A percentile compares a stretch with the other conserved stretches of the same genome.
These are phyloP conservation scores for Anthoscopus minutus DNA, from an alignment of 2,113 vertebrate species.

Conservation along the genomic window DNA sequence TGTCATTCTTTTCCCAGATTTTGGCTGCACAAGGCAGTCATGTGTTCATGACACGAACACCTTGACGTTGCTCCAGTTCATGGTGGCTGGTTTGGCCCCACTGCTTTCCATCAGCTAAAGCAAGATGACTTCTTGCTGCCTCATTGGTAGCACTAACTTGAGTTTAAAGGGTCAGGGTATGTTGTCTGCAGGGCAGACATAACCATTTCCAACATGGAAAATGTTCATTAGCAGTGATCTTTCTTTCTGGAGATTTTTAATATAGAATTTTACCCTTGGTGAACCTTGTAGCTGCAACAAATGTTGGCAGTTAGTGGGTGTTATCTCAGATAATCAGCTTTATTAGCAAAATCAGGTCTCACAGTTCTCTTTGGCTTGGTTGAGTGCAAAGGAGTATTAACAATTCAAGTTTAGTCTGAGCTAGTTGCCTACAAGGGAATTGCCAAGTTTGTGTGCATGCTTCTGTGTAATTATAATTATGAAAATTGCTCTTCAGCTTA, in stretches of 20 bases:
- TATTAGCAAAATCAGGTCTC: constrained; percentile 53
- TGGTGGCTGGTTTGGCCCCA: background rate
- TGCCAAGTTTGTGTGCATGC: constrained; percentile 59
- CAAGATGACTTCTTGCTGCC: background rate
- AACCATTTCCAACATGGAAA: background rate
- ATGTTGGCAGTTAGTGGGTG: constrained; percentile 7
- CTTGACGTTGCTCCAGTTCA: background rate
- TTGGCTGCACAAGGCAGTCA: background rate
- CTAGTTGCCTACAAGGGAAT: background rate
- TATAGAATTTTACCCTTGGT: constrained; percentile 45
- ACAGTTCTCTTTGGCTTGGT: constrained; percentile 18
- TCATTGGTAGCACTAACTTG: background rate
- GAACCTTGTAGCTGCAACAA: constrained; percentile 48
- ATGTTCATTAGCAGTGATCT: background rate
- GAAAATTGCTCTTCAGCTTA: constrained; percentile 52
- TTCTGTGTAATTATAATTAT: constrained; percentile 67
- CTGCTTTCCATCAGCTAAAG: background rate
- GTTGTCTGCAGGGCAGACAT: background rate
- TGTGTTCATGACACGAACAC: background rate
- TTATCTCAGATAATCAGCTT: constrained; percentile 68
- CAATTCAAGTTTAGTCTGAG: constrained; percentile 48
- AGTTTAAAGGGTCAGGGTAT: background rate
- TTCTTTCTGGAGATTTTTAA: background rate
- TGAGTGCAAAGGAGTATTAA: constrained; percentile 39
- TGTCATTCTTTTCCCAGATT: background rate